phyloP scores from a whole-genome alignment of 2,797 vertebrate species.

The Propithecus perrieri region DNA sequence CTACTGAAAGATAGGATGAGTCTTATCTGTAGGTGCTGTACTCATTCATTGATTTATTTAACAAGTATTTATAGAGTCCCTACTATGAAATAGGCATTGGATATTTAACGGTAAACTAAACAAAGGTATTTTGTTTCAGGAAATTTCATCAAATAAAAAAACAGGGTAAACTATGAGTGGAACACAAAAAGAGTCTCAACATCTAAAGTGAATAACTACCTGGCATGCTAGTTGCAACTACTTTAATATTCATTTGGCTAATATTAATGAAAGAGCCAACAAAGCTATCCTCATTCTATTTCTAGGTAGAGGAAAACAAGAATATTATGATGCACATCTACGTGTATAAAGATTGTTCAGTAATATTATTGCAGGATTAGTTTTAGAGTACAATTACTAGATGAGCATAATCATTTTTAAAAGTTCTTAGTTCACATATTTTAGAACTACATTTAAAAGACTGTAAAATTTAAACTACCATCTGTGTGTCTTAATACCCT shows the following conservation, averaged over 20 bases:
- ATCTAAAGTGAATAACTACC: background rate
- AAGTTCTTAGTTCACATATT: background rate
- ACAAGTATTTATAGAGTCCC: background rate
- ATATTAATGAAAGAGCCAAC: background rate
- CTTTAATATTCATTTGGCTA: background rate
- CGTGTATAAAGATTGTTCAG: background rate
- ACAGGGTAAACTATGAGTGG: background rate
- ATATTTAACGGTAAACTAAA: background rate
- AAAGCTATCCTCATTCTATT: background rate
- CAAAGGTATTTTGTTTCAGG: background rate
- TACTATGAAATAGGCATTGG: background rate
- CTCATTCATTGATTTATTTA: background rate
- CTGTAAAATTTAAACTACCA: background rate
- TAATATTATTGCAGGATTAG: background rate
- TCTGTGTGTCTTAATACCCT: background rate
- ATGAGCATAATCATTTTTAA: background rate
- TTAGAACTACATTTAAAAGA: background rate
- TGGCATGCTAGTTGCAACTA: background rate
- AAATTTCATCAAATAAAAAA: constrained; percentile 20
- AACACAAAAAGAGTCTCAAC: background rate
- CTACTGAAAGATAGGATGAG: background rate
- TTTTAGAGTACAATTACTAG: background rate
- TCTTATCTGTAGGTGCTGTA: background rate
- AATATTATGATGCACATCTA: background rate
- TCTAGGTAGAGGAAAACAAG: background rate